Evolutionary conservation across 2,797 vertebrate species (phyloP), one percentile per base, ranked within the genome.

Genomic region (Phataginus tetradactyla): DNA sequence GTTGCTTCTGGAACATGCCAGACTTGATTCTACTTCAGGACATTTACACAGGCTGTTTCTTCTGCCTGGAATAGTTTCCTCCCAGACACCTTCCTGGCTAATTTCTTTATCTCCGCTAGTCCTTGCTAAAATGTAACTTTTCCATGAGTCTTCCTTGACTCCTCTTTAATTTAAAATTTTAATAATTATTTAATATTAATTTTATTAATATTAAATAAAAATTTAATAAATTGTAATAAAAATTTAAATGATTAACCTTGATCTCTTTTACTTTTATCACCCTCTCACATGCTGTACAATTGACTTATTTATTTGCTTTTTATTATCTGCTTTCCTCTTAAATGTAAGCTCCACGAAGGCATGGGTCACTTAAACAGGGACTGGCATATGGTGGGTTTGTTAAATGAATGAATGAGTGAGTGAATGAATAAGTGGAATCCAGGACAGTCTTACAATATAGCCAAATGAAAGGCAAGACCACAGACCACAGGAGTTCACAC

Each of bases 301-400:
- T 91, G 71, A 53, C 29, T 79, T 75, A 68, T 89, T 79, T 75
- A 68, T 89, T 75, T 85, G 32, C 25, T 79, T 93, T 94, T 66
- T 53, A 75, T 86, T 80, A 11, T 34, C 49, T 55, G 7, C 64
- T 87, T 89, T 87, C 25, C 7, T 68, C 15, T 89, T 95, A 74
- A 55, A 84, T 39, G 14, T n/a, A 34, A 61, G 39, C 49, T 34
- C 68, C 37, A 21, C 37, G 27, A 53, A 69, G 1, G 14, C 5
- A 77, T 45, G 51, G 6, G 42, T 88, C 34, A 72, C 80, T 45
- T 68, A 29, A 79, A 53, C 18, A 91, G 66, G 63, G 51, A 68
- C 45, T 66, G 32, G 61, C 14, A 34, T 45, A 51, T 25, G 34
- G 29, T 80, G 49, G 23, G 23, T 75, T 87, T 90, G 42, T 66